Conservation (phyloP, 2,797 vertebrate genomes). For the Hippoglossus hippoglossus region DNA sequence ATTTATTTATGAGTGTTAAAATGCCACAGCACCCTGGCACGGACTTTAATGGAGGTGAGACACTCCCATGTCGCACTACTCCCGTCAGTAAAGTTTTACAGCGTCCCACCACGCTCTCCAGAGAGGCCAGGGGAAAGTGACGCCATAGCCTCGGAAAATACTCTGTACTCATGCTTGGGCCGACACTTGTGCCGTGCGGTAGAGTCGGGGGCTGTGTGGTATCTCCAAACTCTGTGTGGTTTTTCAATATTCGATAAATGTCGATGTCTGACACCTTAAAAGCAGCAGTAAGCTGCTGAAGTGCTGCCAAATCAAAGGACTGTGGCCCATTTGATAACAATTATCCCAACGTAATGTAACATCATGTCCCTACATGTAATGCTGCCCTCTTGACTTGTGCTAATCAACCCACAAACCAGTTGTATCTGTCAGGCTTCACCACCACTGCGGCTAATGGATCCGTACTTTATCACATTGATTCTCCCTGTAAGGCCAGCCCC, state of each 20-base stretch:
- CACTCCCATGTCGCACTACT: constrained; percentile 81
- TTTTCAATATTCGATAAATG: constrained; percentile 49
- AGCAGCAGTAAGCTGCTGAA: constrained; percentile 33
- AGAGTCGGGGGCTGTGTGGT: constrained; percentile 55
- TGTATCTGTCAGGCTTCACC: constrained; percentile 76
- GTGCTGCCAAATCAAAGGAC: constrained; percentile 33
- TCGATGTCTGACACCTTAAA: constrained; percentile 37
- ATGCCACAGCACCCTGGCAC: constrained; percentile 78
- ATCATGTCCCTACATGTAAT: constrained; percentile 37
- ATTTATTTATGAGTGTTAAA: constrained; percentile 79
- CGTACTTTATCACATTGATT: constrained; percentile 75
- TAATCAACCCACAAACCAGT: constrained; percentile 65
- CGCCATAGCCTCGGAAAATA: constrained; percentile 76
- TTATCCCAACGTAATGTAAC: constrained; percentile 43
- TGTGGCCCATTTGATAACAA: constrained; percentile 29
- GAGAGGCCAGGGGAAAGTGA: constrained; percentile 79
- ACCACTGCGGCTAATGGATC: constrained; percentile 77
- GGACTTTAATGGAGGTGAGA: constrained; percentile 82
- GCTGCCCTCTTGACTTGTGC: constrained; percentile 30
- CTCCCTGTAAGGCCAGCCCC: constrained; percentile 73
- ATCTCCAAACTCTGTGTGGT: constrained; percentile 53
- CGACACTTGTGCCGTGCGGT: constrained; percentile 49
- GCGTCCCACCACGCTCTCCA: constrained; percentile 77
- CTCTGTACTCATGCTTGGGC: constrained; percentile 71
- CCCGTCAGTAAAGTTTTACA: constrained; percentile 84